Evolutionary conservation across 2,888 invertebrate genomes (phyloP), one percentile per base, ranked within the genome.

Genomic region (Cryptus armator): DNA sequence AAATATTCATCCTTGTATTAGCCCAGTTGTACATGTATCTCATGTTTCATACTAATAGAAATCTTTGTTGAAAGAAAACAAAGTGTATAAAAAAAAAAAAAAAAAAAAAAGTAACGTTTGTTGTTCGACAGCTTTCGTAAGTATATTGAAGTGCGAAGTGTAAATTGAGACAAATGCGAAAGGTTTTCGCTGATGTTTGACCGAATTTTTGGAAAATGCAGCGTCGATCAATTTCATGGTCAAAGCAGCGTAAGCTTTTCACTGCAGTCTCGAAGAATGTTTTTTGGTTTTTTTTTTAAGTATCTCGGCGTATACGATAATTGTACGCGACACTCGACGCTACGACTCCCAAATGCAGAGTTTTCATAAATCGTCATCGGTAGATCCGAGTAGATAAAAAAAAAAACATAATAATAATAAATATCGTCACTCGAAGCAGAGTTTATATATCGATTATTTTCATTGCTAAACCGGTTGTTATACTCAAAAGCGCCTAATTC

Each of bases 21-120:
- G 64, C 71, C 78, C 81, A 76, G 24, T 76, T 76, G 71, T 82
- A 82, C 72, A 76, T 81, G 75, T 86, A 71, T 80, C 46, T 75
- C 71, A 75, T 79, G 78, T 83, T 79, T 85, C 82, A 59, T 62
- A 76, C 51, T 76, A 80, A 24, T 59, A n/a, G 67, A 81, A 71
- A 56, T 79, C 79, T 64, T 80, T 70, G 71, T 76, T 80, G 70
- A 62, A 48, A 76, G 24, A 32, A 32, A 74, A 68, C 77, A 51
- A 59, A 59, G 59, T 70, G 64, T 80, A 44, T 77, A n/a, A 51
- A 19, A 37, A 66, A 29, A 71, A 62, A 56, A 24, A 24, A 24
- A 53, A 10, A 71, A 71, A 29, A 48, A 74, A 53, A 48, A 62
- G 43, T 51, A 59, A 84, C 66, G 51, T 82, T 79, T 75, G 70